Evolutionary conservation across 2,113 vertebrate genomes (phyloP).

Genomic region (Malurus alboscapulatus): DNA sequence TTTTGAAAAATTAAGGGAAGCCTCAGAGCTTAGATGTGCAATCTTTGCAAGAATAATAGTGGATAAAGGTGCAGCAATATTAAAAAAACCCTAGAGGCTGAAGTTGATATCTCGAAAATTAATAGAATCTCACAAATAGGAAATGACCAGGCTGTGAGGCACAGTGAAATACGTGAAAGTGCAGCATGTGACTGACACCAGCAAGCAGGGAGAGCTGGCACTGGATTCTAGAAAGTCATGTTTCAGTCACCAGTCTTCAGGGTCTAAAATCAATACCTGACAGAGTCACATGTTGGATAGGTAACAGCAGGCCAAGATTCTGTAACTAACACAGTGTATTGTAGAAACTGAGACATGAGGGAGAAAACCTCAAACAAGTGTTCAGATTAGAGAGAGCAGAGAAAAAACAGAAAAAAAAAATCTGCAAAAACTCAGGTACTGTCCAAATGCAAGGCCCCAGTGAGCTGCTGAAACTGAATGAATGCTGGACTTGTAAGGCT

Average conservation of each 20-base stretch:
- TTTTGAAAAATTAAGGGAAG: not conserved
- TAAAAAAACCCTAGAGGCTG: not conserved
- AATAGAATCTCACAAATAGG: not conserved
- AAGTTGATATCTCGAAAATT: not conserved
- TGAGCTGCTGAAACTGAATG: not conserved
- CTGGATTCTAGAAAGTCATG: not conserved
- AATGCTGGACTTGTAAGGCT: not conserved
- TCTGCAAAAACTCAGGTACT: not conserved
- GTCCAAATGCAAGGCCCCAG: not conserved
- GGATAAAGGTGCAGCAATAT: not conserved
- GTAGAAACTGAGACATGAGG: not conserved
- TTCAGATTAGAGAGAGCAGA: not conserved
- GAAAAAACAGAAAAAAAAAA: not conserved
- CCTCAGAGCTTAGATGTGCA: not conserved
- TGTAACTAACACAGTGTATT: rapidly evolving
- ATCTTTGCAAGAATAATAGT: not conserved
- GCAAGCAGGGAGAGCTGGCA: not conserved
- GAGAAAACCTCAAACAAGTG: not conserved
- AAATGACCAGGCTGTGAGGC: not conserved
- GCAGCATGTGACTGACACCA: not conserved
- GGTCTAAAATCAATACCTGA: not conserved
- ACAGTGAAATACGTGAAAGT: not conserved
- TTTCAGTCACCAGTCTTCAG: not conserved
- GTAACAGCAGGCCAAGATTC: not conserved
- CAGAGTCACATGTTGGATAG: not conserved